These are phyloP conservation scores for Vireo griseus DNA, from an alignment of 2,797 vertebrate species.

Conservation along the genomic window DNA sequence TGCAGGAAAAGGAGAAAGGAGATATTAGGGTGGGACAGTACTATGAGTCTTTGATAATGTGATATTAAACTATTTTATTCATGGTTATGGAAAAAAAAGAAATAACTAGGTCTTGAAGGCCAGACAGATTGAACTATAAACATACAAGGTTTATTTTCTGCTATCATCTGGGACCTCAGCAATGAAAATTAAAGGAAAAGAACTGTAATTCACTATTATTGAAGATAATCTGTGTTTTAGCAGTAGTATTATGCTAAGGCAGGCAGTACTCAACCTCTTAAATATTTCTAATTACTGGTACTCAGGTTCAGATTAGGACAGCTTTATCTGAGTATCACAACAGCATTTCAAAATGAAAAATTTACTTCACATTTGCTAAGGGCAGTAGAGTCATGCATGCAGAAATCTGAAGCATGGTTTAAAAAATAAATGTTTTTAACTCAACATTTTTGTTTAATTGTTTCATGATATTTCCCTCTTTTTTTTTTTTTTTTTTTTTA, in stretches of 20 bases:
- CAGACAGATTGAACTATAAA: not conserved
- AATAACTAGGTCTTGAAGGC: not conserved
- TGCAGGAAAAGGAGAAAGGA: not conserved
- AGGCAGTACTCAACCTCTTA: not conserved
- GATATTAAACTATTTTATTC: not conserved
- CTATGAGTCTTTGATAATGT: not conserved
- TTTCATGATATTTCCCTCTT: not conserved
- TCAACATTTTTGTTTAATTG: not conserved
- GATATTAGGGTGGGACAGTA: not conserved
- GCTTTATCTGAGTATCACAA: not conserved
- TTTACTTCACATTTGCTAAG: not conserved
- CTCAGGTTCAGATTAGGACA: not conserved
- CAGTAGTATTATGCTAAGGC: not conserved
- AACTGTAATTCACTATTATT: not conserved
- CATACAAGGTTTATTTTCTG: not conserved
- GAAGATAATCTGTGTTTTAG: not conserved
- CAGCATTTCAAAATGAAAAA: not conserved
- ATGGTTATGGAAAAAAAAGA: not conserved
- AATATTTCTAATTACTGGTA: not conserved
- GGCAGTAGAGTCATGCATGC: not conserved
- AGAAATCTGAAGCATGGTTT: not conserved
- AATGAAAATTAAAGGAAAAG: not conserved
- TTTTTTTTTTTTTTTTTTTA: constrained; percentile 22
- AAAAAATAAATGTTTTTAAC: not conserved
- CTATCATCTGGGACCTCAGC: not conserved